Base-by-base conservation (phyloP, 2,888 invertebrate genomes). In the Cantharis flavilabris region DNA sequence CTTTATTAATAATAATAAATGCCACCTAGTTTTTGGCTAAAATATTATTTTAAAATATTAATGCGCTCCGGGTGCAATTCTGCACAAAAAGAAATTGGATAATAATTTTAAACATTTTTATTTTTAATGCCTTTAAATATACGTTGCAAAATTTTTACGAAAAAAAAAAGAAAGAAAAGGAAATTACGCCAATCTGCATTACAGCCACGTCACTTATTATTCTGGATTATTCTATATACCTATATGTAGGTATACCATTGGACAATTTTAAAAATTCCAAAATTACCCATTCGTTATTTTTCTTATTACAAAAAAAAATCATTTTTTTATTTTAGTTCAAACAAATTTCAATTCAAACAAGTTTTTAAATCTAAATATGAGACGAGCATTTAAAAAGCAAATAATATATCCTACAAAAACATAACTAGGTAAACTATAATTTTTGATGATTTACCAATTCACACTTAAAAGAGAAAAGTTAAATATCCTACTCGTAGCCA, bases 311-410 rank as follows among this genome's bases (percentile, higher is more conserved):
- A 49, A 13, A 49, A 20, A 49, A 49, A 49, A 49, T 49, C 49
- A n/a, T 49, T 49, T 16, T 16, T 16, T 49, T 7, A 9, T 30
- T 30, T 49, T 49, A 49, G 49, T 49, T 49, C n/a, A 49, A 49
- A 49, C 49, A 49, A n/a, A 49, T 49, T 49, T 49, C 49, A 49
- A 49, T 49, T n/a, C 65, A 67, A 67, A 67, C 65, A 10, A 26
- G 65, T 67, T 67, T 67, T 18, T 67, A 67, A 67, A 67, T 67
- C 26, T 67, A 67, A 67, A 67, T 67, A 67, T 67, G 23, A n/a
- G 65, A 67, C 65, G 13, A 67, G 76, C 73, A 76, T 76, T 76
- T 69, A 65, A 73, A 76, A 76, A 76, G 73, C 73, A 76, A 76
- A 76, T 16, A 16, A 16, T 76, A 76, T 49, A 49, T 67, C 73